These are phyloP conservation scores for Antheraea assamensis DNA, from an alignment of 2,888 invertebrate genomes.

Conservation along the genomic window DNA sequence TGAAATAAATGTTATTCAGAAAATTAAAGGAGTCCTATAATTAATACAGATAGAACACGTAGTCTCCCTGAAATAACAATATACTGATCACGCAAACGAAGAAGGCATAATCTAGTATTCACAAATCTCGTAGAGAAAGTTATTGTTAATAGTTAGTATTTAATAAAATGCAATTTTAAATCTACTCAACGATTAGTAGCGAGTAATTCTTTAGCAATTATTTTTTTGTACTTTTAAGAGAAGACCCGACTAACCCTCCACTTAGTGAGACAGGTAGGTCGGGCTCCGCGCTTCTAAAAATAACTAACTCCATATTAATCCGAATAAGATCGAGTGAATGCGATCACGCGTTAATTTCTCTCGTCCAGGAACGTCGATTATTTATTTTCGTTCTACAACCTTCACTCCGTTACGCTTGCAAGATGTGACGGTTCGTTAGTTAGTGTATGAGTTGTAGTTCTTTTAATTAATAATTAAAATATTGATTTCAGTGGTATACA, in stretches of 20 bases:
- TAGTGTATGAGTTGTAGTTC: not conserved
- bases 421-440: not conserved
- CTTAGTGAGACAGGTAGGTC: conserved; percentile 11
- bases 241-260: conserved; percentile 14
- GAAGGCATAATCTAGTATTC: too few relatives aligned
- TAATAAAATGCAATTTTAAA: not conserved
- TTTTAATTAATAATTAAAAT: not conserved
- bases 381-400: conserved; percentile 6
- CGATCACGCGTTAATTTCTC: conserved; percentile 22
- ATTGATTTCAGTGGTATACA: not conserved
- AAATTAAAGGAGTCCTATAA: too few relatives aligned
- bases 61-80: too few relatives aligned
- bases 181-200: not conserved
- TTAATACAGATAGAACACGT: too few relatives aligned
- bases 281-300: conserved; percentile 18
- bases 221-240: conserved; percentile 15
- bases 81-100: too few relatives aligned
- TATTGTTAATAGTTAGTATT: not conserved
- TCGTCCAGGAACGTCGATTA: conserved; percentile 3
- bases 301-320: conserved; percentile 21
- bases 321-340: conserved; percentile 22
- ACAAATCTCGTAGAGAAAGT: not conserved
- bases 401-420: not conserved
- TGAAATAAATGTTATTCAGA: too few relatives aligned
- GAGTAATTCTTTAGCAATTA: conserved; percentile 17